phyloP scores from a whole-genome alignment of 2,113 vertebrate species.

The Elgaria multicarinata region DNA sequence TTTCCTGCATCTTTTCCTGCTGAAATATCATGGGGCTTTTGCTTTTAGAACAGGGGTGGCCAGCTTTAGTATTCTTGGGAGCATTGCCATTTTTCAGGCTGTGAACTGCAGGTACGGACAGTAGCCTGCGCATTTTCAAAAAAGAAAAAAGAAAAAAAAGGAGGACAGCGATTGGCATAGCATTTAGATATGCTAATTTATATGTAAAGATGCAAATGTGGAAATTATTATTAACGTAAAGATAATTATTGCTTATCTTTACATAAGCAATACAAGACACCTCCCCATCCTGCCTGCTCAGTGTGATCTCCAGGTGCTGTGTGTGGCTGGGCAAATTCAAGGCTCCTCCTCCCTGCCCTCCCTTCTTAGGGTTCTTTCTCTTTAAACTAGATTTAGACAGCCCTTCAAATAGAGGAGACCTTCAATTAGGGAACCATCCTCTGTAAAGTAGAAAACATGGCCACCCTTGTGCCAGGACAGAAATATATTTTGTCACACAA shows the following conservation, averaged over 20 bases:
- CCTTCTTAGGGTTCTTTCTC: not conserved
- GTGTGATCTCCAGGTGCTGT: not conserved
- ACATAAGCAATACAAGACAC: not conserved
- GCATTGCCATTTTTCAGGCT: not conserved
- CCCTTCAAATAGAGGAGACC: not conserved
- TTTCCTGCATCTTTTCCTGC: not conserved
- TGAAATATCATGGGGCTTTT: not conserved
- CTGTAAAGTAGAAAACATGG: too few relatives aligned
- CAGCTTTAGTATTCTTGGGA: not conserved
- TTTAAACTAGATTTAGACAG: not conserved
- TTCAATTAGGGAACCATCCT: not conserved
- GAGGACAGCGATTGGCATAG: not conserved
- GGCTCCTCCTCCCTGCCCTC: too few relatives aligned
- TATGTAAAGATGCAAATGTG: not conserved
- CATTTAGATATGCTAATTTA: not conserved
- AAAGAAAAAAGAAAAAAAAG: not conserved
- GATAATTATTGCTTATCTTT: not conserved
- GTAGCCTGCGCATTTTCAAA: not conserved
- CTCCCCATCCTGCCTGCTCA: not conserved
- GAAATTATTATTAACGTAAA: too few relatives aligned
- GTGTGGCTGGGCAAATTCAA: not conserved
- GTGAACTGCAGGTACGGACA: too few relatives aligned
- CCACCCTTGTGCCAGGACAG: too few relatives aligned
- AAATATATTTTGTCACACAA: not conserved
- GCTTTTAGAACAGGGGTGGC: not conserved